Base-by-base conservation (phyloP, 2,797 vertebrate genomes). In the Cyprinella venusta region DNA sequence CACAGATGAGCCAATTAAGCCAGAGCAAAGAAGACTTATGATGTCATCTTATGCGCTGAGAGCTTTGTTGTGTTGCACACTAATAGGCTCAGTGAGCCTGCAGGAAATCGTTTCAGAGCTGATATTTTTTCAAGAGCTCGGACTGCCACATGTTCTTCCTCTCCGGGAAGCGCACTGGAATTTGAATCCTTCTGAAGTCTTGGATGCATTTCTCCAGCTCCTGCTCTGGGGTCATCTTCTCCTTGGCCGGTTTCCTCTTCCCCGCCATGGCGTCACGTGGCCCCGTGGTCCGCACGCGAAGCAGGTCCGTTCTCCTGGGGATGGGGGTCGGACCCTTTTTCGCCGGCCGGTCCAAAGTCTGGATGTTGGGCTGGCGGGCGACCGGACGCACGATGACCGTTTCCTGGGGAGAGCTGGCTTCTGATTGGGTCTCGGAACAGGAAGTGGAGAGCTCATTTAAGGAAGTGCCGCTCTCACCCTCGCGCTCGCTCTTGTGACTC, bases 131-230 rank as follows among this genome's bases (percentile, higher is more conserved):
- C 89, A 99, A 94, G 69, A 99, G 97, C 91, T 99, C 98, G 0
- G 96, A 97, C 88, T 99, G 98, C 98, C 98, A 99, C 89, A 96
- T 96, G 85, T 98, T 94, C 88, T 99, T 99, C 90, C 97, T 96
- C 90, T 99, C 97, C 0, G 98, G 98, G 91, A 99, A 99, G 88
- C 89, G 96, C 75, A 98, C 97, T 0, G 98, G 98, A 90, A 99
- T 99, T 92, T 97, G 96, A 90, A 99, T 99, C 89, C 97, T 97
- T 15, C 95, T 95, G 94, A 99, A 99, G 96, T 99, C 98, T 93
- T 98, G 97, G 93, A 99, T 99, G 86, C 98, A 99, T 88, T 96
- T 99, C 88, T 98, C 96, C 87, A 99, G 92, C 95, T 99, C 98
- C 86, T 99, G 97, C 91, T 98, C 97, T 0, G 97, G 96, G 3